Percentiles rank a stretch among this genome's conserved stretches.
Evolutionary conservation across 2,113 vertebrate genomes (phyloP).

Genomic region (Plotosus lineatus): DNA sequence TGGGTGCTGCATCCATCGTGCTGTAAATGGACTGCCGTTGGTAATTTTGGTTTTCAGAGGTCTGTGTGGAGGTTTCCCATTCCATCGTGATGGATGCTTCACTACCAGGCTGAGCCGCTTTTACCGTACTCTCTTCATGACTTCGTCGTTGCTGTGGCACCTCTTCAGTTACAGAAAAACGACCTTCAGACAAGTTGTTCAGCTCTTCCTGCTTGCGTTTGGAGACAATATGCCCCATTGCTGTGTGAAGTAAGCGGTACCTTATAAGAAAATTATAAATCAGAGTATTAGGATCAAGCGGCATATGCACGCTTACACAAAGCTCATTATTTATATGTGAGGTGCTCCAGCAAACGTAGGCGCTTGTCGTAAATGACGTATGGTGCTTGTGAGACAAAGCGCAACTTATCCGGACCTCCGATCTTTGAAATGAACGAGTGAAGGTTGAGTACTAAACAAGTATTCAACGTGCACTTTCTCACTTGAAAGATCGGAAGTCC

Average conservation of each 20-base stretch:
- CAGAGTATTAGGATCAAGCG: too few species aligned
- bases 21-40: conserved; percentile 68
- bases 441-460: too few species aligned
- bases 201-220: conserved; percentile 4
- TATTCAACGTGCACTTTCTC: too few species aligned
- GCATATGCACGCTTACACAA: neutral
- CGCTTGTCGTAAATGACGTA: too few species aligned
- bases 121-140: neutral
- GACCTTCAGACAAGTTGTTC: neutral
- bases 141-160: conserved; percentile 49
- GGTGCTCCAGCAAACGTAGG: too few species aligned
- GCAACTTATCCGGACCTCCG: too few species aligned
- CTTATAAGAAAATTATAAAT: neutral
- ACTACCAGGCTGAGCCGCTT: neutral
- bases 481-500: too few species aligned
- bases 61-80: conserved; percentile 8
- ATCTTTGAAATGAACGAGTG: too few species aligned
- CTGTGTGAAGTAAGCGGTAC: neutral
- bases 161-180: conserved; percentile 52
- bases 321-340: neutral
- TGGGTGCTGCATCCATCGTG: conserved; percentile 62
- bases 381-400: too few species aligned
- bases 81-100: conserved; percentile 40
- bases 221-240: conserved; percentile 63
- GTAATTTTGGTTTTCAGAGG: conserved; percentile 43